Evolutionary conservation across 1,140 invertebrate species (phyloP).

Genomic region (Fopius arisanus): DNA sequence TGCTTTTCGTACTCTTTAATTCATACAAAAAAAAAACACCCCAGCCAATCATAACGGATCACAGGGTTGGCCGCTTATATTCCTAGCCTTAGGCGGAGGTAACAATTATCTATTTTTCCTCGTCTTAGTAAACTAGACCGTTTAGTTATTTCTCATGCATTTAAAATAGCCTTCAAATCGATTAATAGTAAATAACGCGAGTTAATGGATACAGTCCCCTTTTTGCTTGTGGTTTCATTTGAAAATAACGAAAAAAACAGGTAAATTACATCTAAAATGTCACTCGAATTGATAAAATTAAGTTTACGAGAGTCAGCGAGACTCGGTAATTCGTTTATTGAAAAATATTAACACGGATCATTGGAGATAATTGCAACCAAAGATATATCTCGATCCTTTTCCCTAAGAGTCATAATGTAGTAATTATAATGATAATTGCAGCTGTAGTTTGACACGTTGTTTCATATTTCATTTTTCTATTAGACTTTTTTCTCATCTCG

Average conservation of each 20-base stretch:
- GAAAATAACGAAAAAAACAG: constrained; percentile 2
- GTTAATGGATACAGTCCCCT: constrained; percentile 13
- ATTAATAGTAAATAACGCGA: constrained; percentile 28
- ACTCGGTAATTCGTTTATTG: not conserved
- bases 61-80: constrained; percentile 17
- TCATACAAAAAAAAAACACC: constrained; percentile 5
- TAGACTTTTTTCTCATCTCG: constrained; percentile 34
- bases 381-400: constrained; percentile 28
- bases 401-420: constrained; percentile 34
- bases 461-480: constrained; percentile 17
- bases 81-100: constrained; percentile 23
- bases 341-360: not conserved
- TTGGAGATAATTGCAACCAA: constrained; percentile 36
- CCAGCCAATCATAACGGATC: constrained; percentile 21
- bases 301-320: constrained; percentile 32
- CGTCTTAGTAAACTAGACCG: constrained; percentile 23
- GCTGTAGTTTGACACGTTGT: constrained; percentile 55
- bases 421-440: constrained; percentile 51
- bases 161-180: constrained; percentile 23
- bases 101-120: constrained; percentile 25
- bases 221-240: not conserved
- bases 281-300: not conserved
- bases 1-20: not conserved
- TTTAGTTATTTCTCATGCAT: constrained; percentile 1
- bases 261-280: not conserved